These are phyloP conservation scores for Epinephelus malabaricus DNA, from an alignment of 2,797 vertebrate species.

Conservation along the genomic window DNA sequence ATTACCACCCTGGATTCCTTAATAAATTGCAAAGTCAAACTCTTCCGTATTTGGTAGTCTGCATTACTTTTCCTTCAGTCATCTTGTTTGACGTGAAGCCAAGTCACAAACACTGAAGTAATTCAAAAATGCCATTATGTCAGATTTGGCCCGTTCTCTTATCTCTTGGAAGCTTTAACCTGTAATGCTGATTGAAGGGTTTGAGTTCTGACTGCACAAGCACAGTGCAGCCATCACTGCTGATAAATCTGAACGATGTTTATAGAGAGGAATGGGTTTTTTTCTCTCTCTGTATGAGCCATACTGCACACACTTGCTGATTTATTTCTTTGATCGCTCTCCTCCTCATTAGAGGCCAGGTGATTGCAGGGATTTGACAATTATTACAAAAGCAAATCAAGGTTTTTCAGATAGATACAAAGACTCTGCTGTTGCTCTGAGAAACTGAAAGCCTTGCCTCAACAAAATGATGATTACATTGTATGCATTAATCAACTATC, in stretches of 20 bases:
- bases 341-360: conserved; percentile 32
- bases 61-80: background rate
- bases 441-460: conserved; percentile 8
- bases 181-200: conserved; percentile 15
- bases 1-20: background rate
- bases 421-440: background rate
- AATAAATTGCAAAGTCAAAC: conserved; percentile 28
- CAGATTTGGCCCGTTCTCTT: background rate
- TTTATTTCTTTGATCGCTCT: conserved; percentile 35
- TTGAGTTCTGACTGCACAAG: conserved; percentile 14
- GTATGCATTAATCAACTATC: conserved; percentile 22
- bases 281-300: background rate
- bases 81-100: background rate
- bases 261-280: background rate
- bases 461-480: background rate
- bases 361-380: conserved; percentile 29
- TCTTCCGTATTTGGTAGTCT: background rate
- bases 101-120: background rate
- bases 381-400: conserved; percentile 26
- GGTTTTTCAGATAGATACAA: conserved; percentile 10
- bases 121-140: background rate
- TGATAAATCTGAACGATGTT: conserved; percentile 11
- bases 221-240: background rate
- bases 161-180: background rate
- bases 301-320: background rate